Evolutionary conservation across 2,113 vertebrate genomes (phyloP), one percentile per base, ranked within the genome.

Genomic region (Cyanoderma ruficeps): DNA sequence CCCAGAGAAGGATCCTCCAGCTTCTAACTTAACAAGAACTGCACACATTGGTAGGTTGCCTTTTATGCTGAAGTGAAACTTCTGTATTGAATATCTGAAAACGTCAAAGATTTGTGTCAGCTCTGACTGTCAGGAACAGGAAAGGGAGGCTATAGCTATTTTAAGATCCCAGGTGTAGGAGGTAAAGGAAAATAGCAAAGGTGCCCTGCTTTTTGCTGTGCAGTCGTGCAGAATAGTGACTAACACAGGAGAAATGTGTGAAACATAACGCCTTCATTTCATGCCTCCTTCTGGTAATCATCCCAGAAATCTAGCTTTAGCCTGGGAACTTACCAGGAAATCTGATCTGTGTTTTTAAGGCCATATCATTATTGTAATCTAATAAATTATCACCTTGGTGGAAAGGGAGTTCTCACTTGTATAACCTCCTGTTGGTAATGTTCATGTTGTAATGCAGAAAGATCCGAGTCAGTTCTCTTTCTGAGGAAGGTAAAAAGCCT

Each of bases 1-100:
- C 3, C 98, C 98, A 2, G 98, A 99, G 42, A 97, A 97, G 52
- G 98, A 99, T 87, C 98, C 98, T 83, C 98, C 98, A 37, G 94
- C 97, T 87, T 39, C 93, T 42, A 99, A 99, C 95, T 49, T 98
- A 72, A 99, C 98, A 63, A 97, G 97, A 96, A 97, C 96, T 72
- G 78, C 95, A 41, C 98, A 98, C 7, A 82, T 99, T 4, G 99
- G 99, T 99, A 95, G 95, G 98, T 96, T 75, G 28, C 49, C 33
- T 82, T 83, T 24, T 65, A 37, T 93, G 52, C 56, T 88, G 79
- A 56, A 63, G 59, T 65, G 35, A 59, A 82, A 49, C 41, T 75
- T 57, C 39, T 10, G 7, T 69, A 24, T 82, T 37, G 47, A 82
- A 49, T 7, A 3, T 39, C 22, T 80, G 53, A 76, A 69, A 82